phyloP scores from a whole-genome alignment of 2,113 vertebrate species.

The Aspiorhynchus laticeps region DNA sequence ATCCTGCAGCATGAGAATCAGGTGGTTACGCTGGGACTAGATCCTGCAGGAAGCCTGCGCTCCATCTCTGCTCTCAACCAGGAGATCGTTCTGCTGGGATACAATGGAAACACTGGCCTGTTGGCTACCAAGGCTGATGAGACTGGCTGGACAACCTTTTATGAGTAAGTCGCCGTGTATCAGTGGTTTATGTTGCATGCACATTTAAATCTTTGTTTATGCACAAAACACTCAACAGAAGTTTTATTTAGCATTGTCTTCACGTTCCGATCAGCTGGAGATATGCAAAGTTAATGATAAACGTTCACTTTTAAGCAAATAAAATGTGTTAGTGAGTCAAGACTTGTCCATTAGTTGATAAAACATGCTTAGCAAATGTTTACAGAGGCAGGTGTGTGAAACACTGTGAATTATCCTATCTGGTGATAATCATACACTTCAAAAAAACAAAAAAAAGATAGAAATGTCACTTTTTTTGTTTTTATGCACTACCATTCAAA shows the following conservation, averaged over 20 bases:
- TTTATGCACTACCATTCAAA: background rate
- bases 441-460: no score
- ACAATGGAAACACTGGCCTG: slow-evolving; percentile 90
- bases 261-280: background rate
- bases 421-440: background rate
- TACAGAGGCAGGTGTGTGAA: background rate
- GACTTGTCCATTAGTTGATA: background rate
- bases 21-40: slow-evolving; percentile 90
- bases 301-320: background rate
- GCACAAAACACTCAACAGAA: background rate
- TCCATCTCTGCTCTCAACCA: slow-evolving; percentile 88
- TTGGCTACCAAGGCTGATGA: slow-evolving; percentile 96
- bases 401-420: background rate
- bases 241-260: background rate
- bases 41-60: slow-evolving; percentile 87
- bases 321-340: background rate
- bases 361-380: background rate
- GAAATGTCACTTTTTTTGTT: background rate
- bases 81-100: slow-evolving; percentile 94
- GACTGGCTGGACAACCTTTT: slow-evolving; percentile 98
- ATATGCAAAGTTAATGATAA: background rate
- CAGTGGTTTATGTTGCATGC: slow-evolving; percentile 29
- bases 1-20: slow-evolving; percentile 94
- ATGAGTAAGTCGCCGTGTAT: slow-evolving; percentile 86
- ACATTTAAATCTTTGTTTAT: background rate